Evolutionary conservation across 2,113 vertebrate species (phyloP).

Genomic region (Rallus limicola): DNA sequence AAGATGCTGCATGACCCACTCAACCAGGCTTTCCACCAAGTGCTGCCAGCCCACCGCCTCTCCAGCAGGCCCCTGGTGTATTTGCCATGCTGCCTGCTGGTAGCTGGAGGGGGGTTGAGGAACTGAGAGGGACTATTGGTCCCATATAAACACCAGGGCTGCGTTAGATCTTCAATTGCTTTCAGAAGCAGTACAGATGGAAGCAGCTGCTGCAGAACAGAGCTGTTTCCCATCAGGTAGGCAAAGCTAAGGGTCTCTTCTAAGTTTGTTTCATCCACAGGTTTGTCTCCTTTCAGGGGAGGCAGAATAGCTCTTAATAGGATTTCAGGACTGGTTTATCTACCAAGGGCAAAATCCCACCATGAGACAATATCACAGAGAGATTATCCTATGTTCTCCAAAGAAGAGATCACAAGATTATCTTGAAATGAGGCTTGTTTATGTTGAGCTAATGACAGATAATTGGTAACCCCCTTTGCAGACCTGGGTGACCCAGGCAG

Average conservation of each 20-base stretch:
- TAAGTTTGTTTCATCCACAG: not conserved
- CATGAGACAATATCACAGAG: not conserved
- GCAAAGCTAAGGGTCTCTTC: not conserved
- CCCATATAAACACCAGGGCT: not conserved
- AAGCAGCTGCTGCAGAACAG: not conserved
- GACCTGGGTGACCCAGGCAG: not conserved
- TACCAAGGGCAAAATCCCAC: slow-evolving; percentile 11
- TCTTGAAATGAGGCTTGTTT: not conserved
- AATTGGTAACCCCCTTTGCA: slow-evolving; percentile 22
- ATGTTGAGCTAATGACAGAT: slow-evolving; percentile 9
- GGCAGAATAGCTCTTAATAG: slow-evolving; percentile 22
- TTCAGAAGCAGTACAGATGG: not conserved
- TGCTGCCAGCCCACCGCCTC: not conserved
- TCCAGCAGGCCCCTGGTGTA: not conserved
- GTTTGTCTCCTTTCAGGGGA: not conserved
- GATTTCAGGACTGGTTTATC: slow-evolving; percentile 1
- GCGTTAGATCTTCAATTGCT: not conserved
- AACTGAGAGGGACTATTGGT: not conserved
- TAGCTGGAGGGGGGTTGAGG: not conserved
- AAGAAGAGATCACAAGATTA: slow-evolving; percentile 48
- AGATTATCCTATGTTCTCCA: slow-evolving; percentile 30
- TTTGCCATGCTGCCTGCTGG: not conserved
- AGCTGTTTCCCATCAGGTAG: not conserved
- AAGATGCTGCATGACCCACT: not conserved
- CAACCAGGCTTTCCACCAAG: not conserved